A percentile compares a stretch with the other conserved stretches of the same genome.
Evolutionary conservation across 2,797 vertebrate genomes (phyloP).

Genomic region (Myripristis jacobus): DNA sequence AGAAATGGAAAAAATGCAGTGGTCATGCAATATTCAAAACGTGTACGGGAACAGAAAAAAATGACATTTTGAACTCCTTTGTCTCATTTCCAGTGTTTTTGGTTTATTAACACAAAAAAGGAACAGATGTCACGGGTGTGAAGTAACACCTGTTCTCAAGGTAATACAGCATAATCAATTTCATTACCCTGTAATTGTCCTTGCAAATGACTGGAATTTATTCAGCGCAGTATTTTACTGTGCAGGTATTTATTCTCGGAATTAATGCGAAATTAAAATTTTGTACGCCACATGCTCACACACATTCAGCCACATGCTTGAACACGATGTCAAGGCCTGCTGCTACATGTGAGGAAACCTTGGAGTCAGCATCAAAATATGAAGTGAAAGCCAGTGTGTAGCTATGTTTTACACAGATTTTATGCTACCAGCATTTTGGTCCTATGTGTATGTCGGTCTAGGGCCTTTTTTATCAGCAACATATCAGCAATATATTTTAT

Average conservation of each 20-base stretch:
- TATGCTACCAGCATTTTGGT: background rate
- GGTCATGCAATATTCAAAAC: background rate
- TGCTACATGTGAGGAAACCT: background rate
- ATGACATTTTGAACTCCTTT: background rate
- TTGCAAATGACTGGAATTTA: too few relatives aligned
- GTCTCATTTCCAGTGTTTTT: background rate
- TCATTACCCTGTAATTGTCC: too few relatives aligned
- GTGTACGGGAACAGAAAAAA: background rate
- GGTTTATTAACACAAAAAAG: background rate
- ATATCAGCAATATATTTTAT: background rate
- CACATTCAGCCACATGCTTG: too few relatives aligned
- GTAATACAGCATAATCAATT: background rate
- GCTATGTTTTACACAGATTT: background rate
- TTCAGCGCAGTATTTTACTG: too few relatives aligned
- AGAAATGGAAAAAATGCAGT: background rate
- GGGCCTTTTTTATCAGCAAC: conserved; percentile 1
- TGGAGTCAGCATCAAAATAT: background rate
- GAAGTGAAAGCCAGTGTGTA: background rate
- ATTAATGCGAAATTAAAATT: too few relatives aligned
- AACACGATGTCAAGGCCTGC: too few relatives aligned
- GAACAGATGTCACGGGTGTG: background rate
- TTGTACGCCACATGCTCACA: too few relatives aligned
- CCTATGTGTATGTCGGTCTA: background rate
- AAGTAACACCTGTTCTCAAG: background rate
- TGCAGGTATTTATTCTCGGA: too few relatives aligned